A percentile compares a stretch with the other conserved stretches of the same genome.
Evolutionary conservation across 2,113 vertebrate species (phyloP).

Genomic region (Erythrocercus mccallii): DNA sequence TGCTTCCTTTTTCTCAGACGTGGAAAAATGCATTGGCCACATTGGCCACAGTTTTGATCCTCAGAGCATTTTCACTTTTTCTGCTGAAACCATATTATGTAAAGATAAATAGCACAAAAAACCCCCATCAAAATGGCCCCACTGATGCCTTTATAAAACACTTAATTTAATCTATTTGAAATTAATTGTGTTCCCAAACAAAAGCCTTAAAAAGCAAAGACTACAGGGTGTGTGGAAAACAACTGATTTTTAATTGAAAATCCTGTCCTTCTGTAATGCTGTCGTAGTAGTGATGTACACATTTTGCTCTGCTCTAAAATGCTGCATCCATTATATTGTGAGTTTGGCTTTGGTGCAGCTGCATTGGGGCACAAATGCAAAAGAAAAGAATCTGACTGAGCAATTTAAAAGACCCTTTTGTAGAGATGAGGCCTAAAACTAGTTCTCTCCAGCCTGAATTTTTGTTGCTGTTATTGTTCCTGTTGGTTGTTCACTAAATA

Average conservation of each 20-base stretch:
- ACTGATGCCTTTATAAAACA: neutral
- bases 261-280: neutral
- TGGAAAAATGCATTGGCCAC: neutral
- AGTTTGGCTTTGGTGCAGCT: neutral
- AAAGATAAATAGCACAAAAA: neutral
- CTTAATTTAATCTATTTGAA: neutral
- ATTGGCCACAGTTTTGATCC: neutral
- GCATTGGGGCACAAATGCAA: neutral
- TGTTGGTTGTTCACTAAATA: neutral
- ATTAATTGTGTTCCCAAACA: neutral
- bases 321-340: neutral
- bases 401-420: neutral
- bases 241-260: neutral
- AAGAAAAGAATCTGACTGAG: neutral
- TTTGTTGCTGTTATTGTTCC: neutral
- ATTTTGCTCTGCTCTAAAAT: neutral
- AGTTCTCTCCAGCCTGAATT: neutral
- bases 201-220: neutral
- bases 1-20: neutral
- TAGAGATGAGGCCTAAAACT: neutral
- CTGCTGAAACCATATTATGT: neutral
- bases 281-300: fast-evolving
- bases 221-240: neutral
- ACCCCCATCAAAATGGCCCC: neutral
- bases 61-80: neutral